Percentiles rank a stretch among this genome's conserved stretches.
These are phyloP conservation scores for Sinelater perroti DNA, from an alignment of 2,888 invertebrate genomes.

Conservation along the genomic window DNA sequence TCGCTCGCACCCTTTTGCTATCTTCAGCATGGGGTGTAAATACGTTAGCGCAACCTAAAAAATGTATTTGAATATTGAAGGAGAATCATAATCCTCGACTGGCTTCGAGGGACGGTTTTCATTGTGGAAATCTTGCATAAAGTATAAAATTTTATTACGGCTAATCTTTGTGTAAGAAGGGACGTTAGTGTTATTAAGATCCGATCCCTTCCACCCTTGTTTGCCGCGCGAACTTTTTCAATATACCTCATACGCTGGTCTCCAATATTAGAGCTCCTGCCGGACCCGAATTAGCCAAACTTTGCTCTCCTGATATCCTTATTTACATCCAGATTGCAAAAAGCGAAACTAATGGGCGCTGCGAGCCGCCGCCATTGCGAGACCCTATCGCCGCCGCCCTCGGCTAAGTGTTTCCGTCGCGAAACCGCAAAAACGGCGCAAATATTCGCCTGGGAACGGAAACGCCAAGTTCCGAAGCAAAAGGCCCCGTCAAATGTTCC, in stretches of 20 bases:
- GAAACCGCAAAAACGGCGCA: slow-evolving; percentile 42
- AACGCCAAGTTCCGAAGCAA: slow-evolving; percentile 37
- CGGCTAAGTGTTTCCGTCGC: slow-evolving; percentile 30
- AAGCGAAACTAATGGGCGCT: no score
- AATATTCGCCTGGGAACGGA: slow-evolving; percentile 47
- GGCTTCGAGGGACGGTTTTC: slow-evolving; percentile 25
- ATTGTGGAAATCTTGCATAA: slow-evolving; percentile 37
- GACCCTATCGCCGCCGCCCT: slow-evolving; percentile 9
- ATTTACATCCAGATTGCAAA: no score
- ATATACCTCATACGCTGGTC: slow-evolving; percentile 24
- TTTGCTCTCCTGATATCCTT: no score
- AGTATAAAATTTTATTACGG: slow-evolving; percentile 39
- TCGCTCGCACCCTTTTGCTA: slow-evolving; percentile 24
- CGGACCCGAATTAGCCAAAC: no score
- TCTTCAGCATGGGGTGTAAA: slow-evolving; percentile 33
- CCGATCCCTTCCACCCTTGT: slow-evolving; percentile 27
- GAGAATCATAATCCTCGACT: slow-evolving; percentile 37
- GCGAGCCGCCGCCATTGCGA: no score
- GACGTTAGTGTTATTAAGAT: neutral
- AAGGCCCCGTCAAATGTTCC: slow-evolving; percentile 27
- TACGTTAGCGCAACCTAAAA: slow-evolving; percentile 35
- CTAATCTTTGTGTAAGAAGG: slow-evolving; percentile 33
- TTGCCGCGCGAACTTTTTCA: slow-evolving; percentile 28
- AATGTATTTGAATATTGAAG: slow-evolving; percentile 37
- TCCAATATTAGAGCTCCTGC: no score